A percentile compares a stretch with the other conserved stretches of the same genome.
Conservation (phyloP, 2,888 invertebrate genomes). For the Steromphala cineraria region DNA sequence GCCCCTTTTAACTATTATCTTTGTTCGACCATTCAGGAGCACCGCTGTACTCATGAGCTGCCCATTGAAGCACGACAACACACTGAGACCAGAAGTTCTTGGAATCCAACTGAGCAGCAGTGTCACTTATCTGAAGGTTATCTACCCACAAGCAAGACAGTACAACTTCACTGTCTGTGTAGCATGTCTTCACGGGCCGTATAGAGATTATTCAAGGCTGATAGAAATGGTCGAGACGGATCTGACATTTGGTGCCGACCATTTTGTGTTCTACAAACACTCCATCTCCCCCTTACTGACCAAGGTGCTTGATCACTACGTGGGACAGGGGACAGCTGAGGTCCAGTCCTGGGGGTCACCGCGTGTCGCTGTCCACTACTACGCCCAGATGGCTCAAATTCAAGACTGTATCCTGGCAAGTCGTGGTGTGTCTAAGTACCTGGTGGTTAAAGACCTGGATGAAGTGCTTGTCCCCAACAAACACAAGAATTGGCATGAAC, state of each 20-base stretch:
- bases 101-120: not conserved
- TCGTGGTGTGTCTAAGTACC: not conserved
- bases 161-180: slow-evolving; percentile 3
- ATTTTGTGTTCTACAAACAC: not conserved
- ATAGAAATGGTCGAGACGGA: not conserved
- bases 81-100: not conserved
- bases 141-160: not conserved
- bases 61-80: not conserved
- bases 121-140: not conserved
- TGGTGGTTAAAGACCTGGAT: not conserved
- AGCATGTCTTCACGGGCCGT: not conserved
- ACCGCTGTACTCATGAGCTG: not conserved
- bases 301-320: not conserved
- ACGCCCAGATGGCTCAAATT: not conserved
- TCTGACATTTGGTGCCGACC: not conserved
- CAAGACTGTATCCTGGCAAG: not conserved
- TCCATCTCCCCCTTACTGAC: not conserved
- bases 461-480: slow-evolving; percentile 3
- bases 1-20: not conserved
- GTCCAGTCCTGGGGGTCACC: not conserved
- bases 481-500: slow-evolving; percentile 9
- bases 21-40: not conserved
- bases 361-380: not conserved
- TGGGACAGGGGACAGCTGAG: not conserved
- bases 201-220: not conserved